Evolutionary conservation across 1,140 invertebrate species (phyloP), one percentile per base, ranked within the genome.

Genomic region (Charaxes varanes): DNA sequence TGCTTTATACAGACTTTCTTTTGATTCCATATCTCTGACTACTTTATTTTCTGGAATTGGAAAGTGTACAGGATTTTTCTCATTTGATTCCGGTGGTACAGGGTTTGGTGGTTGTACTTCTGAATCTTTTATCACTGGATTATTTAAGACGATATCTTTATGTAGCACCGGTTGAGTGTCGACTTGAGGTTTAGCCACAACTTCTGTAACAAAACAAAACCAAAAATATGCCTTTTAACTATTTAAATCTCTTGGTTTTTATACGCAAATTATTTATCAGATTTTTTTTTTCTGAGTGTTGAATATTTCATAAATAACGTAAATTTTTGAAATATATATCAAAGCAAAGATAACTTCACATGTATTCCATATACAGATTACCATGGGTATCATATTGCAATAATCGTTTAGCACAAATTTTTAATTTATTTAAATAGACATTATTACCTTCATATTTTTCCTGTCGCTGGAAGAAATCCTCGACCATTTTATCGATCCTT

Each of bases 21-120:
- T 15, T 12, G 42, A 17, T 30, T 52, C 7, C 32, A 41, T 38
- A 15, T 59, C 40, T 23, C 47, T 44, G 28, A 31, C 27, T 48
- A 37, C 12, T 34, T 42, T 24, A 36, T 37, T 17, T 41, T 6
- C 11, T 28, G 17, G 21, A 33, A 7, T 1, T 40, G 37, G 19
- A 18, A 31, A 10, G 18, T 18, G 12, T 15, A 22, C 6, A 19
- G 41, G 6, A 24, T 26, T 8, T 47, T 35, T 43, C 67, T 80
- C 76, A 14, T 64, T 55, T 0, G 67, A 62, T 44, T 77, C 70
- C 1, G 81, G 84, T 17, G 77, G 67, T 1, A 84, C 61, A 2
- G 81, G 84, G 34, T 84, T 85, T 0, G 84, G 84, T 4, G 84
- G 82, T 48, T 81, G 72, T 4, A 80, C 52, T 62, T 66, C 71